Percentiles rank a stretch among this genome's conserved stretches.
Conservation (phyloP, 2,113 vertebrate genomes). For the Pheucticus melanocephalus region DNA sequence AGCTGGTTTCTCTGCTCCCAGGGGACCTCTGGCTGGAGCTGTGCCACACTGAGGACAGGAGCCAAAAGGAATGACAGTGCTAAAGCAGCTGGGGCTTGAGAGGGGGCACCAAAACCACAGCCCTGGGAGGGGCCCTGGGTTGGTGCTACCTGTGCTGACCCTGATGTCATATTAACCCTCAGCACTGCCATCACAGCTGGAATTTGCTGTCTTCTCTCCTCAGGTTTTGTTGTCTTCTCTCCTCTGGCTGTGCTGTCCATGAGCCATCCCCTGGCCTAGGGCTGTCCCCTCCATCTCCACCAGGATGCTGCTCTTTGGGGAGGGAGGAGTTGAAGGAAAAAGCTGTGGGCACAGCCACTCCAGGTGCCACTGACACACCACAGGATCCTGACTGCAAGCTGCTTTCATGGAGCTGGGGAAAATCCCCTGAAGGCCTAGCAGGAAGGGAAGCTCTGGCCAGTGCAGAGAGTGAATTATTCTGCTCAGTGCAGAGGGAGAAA, state of each 20-base stretch:
- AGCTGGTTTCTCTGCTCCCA: background rate
- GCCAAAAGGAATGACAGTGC: background rate
- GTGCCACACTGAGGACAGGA: background rate
- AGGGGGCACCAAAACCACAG: background rate
- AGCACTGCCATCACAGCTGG: background rate
- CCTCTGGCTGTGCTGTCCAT: background rate
- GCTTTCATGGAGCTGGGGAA: background rate
- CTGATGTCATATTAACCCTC: background rate
- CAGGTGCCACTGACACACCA: fast-evolving
- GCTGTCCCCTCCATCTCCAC: background rate
- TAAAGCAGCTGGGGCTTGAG: background rate
- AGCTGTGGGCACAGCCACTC: background rate
- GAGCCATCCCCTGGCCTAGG: background rate
- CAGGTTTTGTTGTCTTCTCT: too few species aligned
- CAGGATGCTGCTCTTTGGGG: background rate
- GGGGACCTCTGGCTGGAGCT: background rate
- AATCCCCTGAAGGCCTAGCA: background rate
- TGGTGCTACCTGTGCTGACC: background rate
- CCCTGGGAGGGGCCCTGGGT: background rate
- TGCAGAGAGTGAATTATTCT: background rate
- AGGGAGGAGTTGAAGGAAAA: background rate
- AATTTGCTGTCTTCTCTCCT: background rate
- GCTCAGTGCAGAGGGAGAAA: background rate
- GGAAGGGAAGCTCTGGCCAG: background rate
- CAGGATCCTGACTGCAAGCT: background rate